Evolutionary conservation across 2,888 invertebrate species (phyloP).

Genomic region (Agonopterix subpropinquella): DNA sequence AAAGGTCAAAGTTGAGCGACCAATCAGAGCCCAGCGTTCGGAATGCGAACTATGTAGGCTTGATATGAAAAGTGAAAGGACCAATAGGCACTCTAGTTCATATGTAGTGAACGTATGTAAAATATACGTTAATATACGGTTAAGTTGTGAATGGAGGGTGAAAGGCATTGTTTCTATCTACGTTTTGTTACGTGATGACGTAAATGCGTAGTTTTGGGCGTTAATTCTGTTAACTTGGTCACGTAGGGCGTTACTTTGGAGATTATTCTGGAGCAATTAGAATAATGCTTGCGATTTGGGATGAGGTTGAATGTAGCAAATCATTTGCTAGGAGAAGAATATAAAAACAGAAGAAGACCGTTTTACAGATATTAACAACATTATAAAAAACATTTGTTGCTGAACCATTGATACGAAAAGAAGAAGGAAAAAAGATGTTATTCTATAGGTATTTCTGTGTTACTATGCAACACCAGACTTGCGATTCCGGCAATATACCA

Average conservation of each 20-base stretch:
- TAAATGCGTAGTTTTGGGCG: background rate
- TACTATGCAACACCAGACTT: no score
- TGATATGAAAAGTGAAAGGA: slow-evolving; percentile 61
- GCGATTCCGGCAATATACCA: no score
- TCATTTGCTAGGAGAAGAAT: no score
- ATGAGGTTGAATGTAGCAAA: no score
- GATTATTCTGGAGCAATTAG: no score
- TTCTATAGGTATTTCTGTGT: no score
- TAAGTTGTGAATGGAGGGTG: slow-evolving; percentile 35
- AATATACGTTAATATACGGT: slow-evolving; percentile 31
- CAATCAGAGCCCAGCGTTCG: slow-evolving; percentile 43
- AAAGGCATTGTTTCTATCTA: slow-evolving; percentile 6
- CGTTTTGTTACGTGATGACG: background rate
- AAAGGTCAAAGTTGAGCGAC: slow-evolving; percentile 58
- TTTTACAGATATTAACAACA: no score
- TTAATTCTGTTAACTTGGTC: background rate
- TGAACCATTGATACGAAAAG: no score
- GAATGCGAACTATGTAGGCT: slow-evolving; percentile 70
- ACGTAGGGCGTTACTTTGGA: background rate
- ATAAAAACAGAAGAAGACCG: no score
- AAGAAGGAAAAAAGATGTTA: no score
- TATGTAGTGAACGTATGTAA: slow-evolving; percentile 33
- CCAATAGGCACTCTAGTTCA: slow-evolving; percentile 47
- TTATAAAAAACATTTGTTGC: no score
- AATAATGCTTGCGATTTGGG: no score